phyloP scores from a whole-genome alignment of 2,888 invertebrate genomes.

The Pristionchus maxplancki region DNA sequence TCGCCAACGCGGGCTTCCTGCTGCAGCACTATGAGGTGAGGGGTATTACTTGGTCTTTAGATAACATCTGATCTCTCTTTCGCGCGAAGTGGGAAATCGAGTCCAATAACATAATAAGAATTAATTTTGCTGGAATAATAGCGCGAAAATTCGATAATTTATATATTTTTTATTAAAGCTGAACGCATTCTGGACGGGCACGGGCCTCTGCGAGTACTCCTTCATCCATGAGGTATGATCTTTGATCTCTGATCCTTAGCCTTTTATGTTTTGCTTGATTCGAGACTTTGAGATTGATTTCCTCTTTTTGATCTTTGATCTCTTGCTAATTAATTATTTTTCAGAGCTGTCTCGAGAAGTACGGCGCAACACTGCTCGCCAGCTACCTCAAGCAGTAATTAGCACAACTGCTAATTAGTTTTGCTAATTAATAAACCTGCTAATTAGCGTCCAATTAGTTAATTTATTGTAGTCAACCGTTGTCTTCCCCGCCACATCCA shows the following conservation, averaged over 20 bases:
- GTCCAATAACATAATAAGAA: too few relatives aligned
- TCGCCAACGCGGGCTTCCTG: conserved; percentile 12
- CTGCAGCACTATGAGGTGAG: conserved; percentile 42
- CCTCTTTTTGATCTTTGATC: not conserved
- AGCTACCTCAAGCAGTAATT: not conserved
- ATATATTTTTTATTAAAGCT: not conserved
- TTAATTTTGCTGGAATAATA: too few relatives aligned
- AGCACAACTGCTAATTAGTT: not conserved
- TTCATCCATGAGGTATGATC: conserved; percentile 29
- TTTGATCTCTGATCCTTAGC: not conserved
- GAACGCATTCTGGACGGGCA: conserved; percentile 7
- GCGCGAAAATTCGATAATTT: too few relatives aligned
- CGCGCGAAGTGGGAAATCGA: too few relatives aligned
- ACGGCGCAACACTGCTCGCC: conserved; percentile 11
- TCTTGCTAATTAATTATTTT: not conserved
- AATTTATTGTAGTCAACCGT: not conserved
- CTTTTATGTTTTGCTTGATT: too few relatives aligned
- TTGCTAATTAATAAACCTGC: too few relatives aligned
- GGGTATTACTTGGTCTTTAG: too few relatives aligned
- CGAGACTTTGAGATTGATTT: not conserved
- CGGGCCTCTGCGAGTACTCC: conserved; percentile 40
- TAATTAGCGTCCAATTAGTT: not conserved
- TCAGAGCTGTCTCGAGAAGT: conserved; percentile 26
- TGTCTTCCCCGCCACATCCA: not conserved
- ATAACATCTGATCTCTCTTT: too few relatives aligned